Percentiles rank a stretch among this genome's conserved stretches.
Conservation (phyloP, 2,113 vertebrate genomes). For the Electrona antarctica region DNA sequence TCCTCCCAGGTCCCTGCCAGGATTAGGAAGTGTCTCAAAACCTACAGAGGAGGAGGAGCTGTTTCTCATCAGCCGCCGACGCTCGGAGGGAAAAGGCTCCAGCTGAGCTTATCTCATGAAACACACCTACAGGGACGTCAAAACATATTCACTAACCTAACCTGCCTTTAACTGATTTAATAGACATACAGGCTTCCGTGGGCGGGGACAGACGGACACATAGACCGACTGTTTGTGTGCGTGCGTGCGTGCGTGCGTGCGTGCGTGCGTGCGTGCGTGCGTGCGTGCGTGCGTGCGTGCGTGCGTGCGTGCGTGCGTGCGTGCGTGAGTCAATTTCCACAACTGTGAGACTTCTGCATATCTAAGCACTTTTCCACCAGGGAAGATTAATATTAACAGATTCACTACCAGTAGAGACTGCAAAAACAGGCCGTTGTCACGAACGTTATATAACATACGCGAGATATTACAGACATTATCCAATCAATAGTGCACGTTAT, state of each 20-base stretch:
- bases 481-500: no score
- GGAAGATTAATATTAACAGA: slow-evolving; percentile 50
- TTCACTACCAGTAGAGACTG: neutral
- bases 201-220: neutral
- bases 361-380: slow-evolving; percentile 30
- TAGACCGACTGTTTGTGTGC: neutral
- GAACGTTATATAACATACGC: no score
- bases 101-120: slow-evolving; percentile 10
- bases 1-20: neutral
- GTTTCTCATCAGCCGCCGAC: no score
- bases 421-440: neutral
- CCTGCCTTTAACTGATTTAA: slow-evolving; percentile 35
- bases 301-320: neutral
- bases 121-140: neutral
- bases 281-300: neutral
- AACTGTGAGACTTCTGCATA: slow-evolving; percentile 27
- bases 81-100: neutral
- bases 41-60: neutral
- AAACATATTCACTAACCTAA: slow-evolving; percentile 21
- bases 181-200: slow-evolving; percentile 4
- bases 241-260: neutral
- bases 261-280: neutral
- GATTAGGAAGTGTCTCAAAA: slow-evolving; percentile 2
- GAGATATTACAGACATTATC: no score
- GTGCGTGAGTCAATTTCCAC: neutral